Percentiles rank a stretch among this genome's conserved stretches.
phyloP scores from a whole-genome alignment of 2,113 vertebrate species.

The Drymodes brunneopygia region DNA sequence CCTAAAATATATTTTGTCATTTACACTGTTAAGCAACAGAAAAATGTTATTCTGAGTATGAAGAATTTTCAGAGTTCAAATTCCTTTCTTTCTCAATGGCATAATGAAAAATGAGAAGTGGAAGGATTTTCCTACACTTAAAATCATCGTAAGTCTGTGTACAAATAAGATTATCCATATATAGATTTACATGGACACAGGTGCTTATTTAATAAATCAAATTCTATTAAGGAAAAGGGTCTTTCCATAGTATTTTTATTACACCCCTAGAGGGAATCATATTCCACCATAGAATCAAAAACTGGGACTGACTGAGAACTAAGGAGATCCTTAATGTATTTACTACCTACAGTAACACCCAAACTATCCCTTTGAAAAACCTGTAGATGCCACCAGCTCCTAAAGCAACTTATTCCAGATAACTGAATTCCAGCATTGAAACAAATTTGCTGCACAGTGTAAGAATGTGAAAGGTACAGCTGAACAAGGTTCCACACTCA shows the following conservation, averaged over 20 bases:
- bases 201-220: background rate
- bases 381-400: background rate
- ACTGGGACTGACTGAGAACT: background rate
- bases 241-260: background rate
- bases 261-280: background rate
- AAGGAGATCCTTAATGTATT: background rate
- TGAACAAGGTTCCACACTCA: background rate
- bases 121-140: background rate
- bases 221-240: background rate
- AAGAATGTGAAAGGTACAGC: background rate
- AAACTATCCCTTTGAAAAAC: background rate
- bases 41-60: background rate
- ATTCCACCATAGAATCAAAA: background rate
- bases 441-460: background rate
- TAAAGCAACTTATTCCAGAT: background rate
- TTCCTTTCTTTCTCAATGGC: background rate
- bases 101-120: background rate
- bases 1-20: background rate
- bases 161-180: background rate
- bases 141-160: background rate
- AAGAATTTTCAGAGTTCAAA: background rate
- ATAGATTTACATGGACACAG: background rate
- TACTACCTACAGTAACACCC: background rate
- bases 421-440: background rate
- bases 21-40: background rate